Percentiles rank a stretch among this genome's conserved stretches.
These are phyloP conservation scores for Incurvaria masculella DNA, from an alignment of 2,888 invertebrate genomes.

Conservation along the genomic window DNA sequence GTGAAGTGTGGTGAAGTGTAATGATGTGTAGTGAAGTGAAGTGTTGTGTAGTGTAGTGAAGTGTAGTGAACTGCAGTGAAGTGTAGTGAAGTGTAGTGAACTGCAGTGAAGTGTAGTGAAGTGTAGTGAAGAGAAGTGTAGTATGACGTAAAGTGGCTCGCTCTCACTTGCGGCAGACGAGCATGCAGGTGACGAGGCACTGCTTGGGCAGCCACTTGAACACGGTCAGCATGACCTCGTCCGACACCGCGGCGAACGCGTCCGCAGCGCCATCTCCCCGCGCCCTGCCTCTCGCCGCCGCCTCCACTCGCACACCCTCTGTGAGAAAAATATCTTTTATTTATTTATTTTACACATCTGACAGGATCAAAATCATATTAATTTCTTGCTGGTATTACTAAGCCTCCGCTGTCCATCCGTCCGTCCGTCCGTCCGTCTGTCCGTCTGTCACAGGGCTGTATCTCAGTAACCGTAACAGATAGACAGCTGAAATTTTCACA, in stretches of 20 bases:
- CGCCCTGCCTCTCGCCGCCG: too few relatives aligned
- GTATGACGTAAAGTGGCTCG: neutral
- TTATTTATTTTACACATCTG: too few relatives aligned
- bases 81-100: constrained; percentile 1
- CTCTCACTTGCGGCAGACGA: constrained; percentile 66
- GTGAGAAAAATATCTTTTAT: too few relatives aligned
- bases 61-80: neutral
- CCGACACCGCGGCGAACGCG: constrained; percentile 72
- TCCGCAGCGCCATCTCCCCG: too few relatives aligned
- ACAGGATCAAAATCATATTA: too few relatives aligned
- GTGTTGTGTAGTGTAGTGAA: constrained; percentile 1
- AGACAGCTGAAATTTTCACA: too few relatives aligned
- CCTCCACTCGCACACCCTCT: too few relatives aligned
- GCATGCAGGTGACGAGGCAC: constrained; percentile 65
- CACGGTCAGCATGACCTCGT: constrained; percentile 82
- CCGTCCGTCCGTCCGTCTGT: too few relatives aligned
- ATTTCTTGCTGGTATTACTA: too few relatives aligned
- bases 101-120: neutral
- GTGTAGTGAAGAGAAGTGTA: neutral
- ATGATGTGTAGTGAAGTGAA: neutral
- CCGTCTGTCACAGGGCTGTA: too few relatives aligned
- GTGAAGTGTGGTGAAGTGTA: neutral
- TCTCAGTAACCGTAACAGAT: too few relatives aligned
- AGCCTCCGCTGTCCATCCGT: too few relatives aligned
- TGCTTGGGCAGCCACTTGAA: constrained; percentile 81